These are phyloP conservation scores for Lasioglossum villosulum DNA, from an alignment of 2,888 invertebrate genomes.

Conservation along the genomic window DNA sequence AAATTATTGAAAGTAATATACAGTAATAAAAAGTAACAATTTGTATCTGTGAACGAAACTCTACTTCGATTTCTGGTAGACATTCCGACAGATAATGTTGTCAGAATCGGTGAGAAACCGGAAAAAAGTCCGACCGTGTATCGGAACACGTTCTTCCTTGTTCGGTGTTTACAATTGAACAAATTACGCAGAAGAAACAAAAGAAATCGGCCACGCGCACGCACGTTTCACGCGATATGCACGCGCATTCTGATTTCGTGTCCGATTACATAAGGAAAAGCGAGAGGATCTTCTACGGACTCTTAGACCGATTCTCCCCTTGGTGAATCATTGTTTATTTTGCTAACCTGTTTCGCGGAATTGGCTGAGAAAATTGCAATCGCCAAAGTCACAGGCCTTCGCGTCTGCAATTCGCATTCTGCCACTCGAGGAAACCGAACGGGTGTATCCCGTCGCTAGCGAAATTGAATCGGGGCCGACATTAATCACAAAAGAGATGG, in stretches of 20 bases:
- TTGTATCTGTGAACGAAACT: neutral
- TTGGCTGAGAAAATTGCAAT: conserved; percentile 38
- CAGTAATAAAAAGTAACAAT: too few relatives aligned
- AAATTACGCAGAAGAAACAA: neutral
- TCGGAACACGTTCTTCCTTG: neutral
- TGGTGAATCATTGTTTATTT: conserved; percentile 53
- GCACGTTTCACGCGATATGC: conserved; percentile 24
- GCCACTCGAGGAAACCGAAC: neutral
- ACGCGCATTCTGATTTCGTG: conserved; percentile 46
- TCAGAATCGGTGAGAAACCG: neutral
- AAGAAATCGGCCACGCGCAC: conserved; percentile 33
- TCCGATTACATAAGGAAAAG: conserved; percentile 59
- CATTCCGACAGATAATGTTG: neutral
- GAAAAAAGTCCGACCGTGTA: conserved; percentile 13
- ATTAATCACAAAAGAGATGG: conserved; percentile 5
- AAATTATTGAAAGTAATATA: too few relatives aligned
- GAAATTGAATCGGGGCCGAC: conserved; percentile 42
- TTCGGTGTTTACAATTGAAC: conserved; percentile 37
- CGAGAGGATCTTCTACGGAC: conserved; percentile 6
- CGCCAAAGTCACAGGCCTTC: neutral
- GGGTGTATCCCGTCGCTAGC: neutral
- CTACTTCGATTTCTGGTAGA: neutral
- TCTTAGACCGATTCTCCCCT: conserved; percentile 8
- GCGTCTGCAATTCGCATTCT: neutral
- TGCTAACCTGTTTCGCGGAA: conserved; percentile 27